phyloP scores from a whole-genome alignment of 2,888 invertebrate genomes.

The Agrochola macilenta region DNA sequence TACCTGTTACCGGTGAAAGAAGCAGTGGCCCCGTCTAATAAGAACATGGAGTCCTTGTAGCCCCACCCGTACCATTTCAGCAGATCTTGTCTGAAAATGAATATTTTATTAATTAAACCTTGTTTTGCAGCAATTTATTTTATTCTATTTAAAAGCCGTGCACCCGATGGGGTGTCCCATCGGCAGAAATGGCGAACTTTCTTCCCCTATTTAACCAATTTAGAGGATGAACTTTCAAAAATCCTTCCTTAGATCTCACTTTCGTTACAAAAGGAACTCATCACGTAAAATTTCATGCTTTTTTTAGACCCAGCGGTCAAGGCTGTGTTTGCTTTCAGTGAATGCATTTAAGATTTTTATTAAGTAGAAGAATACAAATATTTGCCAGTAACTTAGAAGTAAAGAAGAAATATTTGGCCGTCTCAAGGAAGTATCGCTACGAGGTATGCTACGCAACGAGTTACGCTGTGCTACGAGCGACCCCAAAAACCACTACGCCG shows the following conservation, averaged over 20 bases:
- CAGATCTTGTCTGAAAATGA: conserved; percentile 94
- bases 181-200: not conserved
- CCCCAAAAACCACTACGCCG: conserved; percentile 26
- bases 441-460: conserved; percentile 6
- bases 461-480: conserved; percentile 18
- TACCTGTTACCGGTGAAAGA: conserved; percentile 96
- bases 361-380: too few species aligned
- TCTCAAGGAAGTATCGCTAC: not conserved
- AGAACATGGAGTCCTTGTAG: conserved; percentile 98
- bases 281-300: too few species aligned
- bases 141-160: not conserved
- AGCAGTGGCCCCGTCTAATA: conserved; percentile 91
- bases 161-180: too few species aligned
- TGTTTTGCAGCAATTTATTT: not conserved
- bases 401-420: too few species aligned
- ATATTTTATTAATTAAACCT: not conserved
- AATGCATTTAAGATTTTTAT: too few species aligned
- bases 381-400: too few species aligned
- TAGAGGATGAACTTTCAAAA: not conserved
- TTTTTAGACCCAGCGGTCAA: too few species aligned
- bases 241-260: too few species aligned
- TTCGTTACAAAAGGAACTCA: too few species aligned
- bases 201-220: not conserved
- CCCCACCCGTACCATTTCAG: conserved; percentile 99
- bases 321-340: too few species aligned